Percentiles rank a stretch among this genome's conserved stretches.
Evolutionary conservation across 1,140 invertebrate genomes (phyloP).

Genomic region (Stenopsyche tienmushanensis): DNA sequence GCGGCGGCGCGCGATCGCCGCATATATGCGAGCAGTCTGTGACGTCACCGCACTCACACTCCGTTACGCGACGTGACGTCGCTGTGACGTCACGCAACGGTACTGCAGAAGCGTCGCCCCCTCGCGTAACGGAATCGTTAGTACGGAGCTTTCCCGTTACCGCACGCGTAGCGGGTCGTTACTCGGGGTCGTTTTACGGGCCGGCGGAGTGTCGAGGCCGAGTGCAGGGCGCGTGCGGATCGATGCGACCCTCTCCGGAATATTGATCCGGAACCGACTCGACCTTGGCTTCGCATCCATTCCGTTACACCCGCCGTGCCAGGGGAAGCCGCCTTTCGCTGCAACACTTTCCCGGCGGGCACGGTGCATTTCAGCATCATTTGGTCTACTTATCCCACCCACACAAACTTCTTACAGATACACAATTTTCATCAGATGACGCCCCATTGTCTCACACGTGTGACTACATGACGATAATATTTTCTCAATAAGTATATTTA

Average conservation of each 20-base stretch:
- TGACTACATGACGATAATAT: too few relatives aligned
- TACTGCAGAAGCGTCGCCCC: constrained; percentile 39
- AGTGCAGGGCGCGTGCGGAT: constrained; percentile 1
- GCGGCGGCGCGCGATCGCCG: constrained; percentile 49
- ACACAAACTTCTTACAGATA: too few relatives aligned
- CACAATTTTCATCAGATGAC: too few relatives aligned
- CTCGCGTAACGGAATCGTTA: background rate
- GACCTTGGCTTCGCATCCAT: background rate
- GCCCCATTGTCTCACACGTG: too few relatives aligned
- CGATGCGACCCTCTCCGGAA: background rate
- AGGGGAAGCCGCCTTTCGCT: too few relatives aligned
- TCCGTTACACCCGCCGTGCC: background rate
- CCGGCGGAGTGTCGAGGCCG: constrained; percentile 9
- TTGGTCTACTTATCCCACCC: too few relatives aligned
- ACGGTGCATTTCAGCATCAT: too few relatives aligned
- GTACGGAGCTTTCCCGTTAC: constrained; percentile 1
- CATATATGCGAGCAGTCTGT: constrained; percentile 53
- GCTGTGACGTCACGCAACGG: constrained; percentile 56
- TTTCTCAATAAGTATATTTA: too few relatives aligned
- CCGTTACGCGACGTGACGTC: constrained; percentile 46
- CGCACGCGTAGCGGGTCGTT: background rate
- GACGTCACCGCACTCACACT: constrained; percentile 51
- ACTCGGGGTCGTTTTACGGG: too few relatives aligned
- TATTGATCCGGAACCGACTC: background rate
- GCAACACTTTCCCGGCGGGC: too few relatives aligned